Base-by-base conservation (phyloP, 2,797 vertebrate species). In the Crenichthys baileyi region DNA sequence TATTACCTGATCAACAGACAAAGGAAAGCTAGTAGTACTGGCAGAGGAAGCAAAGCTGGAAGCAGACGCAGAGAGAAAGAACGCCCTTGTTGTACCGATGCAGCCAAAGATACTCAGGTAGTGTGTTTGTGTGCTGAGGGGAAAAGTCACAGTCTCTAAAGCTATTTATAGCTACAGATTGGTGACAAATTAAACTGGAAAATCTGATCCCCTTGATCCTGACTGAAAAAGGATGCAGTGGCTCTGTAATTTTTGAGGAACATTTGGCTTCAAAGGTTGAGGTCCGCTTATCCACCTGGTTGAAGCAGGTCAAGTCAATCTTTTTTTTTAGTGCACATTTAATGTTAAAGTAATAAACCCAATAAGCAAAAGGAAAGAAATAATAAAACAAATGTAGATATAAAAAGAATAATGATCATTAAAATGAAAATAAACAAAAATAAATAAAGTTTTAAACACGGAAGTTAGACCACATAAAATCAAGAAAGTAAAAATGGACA, bases 71-170 rank as follows among this genome's bases (percentile, higher is more conserved):
- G 95, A 81, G 93, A 95, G 65, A 93, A 96, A 90, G 93, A 95
- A 79, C 87, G 91, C 24, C 91, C 91, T 51, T 90, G 93, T 50
- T 85, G 85, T 74, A 94, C 93, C 68, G 94, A 96, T 82, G 95
- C 96, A 89, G 95, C 95, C 92, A 95, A 93, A 93, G 96, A 94
- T 71, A 95, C 95, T 84, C 95, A 97, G 97, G 97, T 97, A 79
- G 16, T 61, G 50, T 79, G 44, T 72, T 24, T 78, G 41, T 73
- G 46, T 60, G 72, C 46, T 41, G 53, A 31, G 16, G 83, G 67
- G 18, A 72, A 79, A 60, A 75, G 55, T 65, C 67, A 55, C 26
- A 39, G 29, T 46, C 48, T 71, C 13, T 74, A 55, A 74, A 70
- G 65, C 76, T 77, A 41, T 81, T 84, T 71, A 56, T 72, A 60